Evolutionary conservation across 2,113 vertebrate genomes (phyloP).

Genomic region (human): DNA sequence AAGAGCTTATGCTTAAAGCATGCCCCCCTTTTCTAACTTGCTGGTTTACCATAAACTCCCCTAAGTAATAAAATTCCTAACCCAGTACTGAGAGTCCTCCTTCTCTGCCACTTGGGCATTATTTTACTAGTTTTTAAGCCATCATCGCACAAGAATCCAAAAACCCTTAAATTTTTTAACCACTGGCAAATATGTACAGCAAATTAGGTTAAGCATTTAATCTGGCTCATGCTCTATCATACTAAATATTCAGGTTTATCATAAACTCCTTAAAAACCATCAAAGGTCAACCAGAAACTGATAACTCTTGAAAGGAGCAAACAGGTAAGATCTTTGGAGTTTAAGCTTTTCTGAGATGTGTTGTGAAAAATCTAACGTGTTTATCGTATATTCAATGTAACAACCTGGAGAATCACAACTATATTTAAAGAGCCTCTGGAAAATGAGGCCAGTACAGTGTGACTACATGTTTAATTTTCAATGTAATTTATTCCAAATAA

Average conservation of each 20-base stretch:
- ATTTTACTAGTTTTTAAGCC: background rate
- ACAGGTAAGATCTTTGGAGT: background rate
- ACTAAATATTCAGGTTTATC: background rate
- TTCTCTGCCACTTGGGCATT: background rate
- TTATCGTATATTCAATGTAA: background rate
- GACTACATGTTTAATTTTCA: background rate
- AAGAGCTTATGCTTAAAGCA: background rate
- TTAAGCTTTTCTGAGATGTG: background rate
- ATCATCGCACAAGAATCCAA: background rate
- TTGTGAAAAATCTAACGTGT: background rate
- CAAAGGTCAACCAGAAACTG: background rate
- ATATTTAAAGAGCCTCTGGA: background rate
- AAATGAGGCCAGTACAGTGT: background rate
- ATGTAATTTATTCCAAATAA: constrained; percentile 60
- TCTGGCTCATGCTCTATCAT: background rate
- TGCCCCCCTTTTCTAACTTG: background rate
- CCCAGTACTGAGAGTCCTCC: background rate
- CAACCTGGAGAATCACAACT: background rate
- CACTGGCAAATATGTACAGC: background rate
- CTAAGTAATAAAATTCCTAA: background rate
- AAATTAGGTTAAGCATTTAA: background rate
- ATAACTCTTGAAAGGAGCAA: background rate
- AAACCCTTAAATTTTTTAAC: background rate
- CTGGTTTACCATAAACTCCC: background rate
- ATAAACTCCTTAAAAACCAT: background rate